Base-by-base conservation (phyloP, 2,797 vertebrate species). In the Pogonophryne albipinna region DNA sequence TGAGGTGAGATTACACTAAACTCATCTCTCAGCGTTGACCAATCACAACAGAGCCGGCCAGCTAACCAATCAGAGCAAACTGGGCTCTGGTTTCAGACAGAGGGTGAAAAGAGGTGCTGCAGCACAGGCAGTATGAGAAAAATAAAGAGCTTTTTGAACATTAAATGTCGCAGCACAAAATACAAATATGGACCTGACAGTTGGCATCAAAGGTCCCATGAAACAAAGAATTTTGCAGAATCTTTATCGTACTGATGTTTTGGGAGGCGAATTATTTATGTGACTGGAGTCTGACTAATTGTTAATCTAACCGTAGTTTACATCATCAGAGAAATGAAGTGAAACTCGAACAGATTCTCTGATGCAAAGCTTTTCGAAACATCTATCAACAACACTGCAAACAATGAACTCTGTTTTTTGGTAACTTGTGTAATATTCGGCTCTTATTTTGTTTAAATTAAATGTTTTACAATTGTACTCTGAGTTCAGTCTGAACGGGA, bases 331-430 rank as follows among this genome's bases (percentile, higher is more conserved):
- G 10, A 66, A 42, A 23, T 7, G 31, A 8, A 65, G 23, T 27
- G 23, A 4, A 4, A 27, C 3, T 4, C 23, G 23, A 27, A 51
- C 10, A 0, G 42, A 66, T 55, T 52, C 16, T 23, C 10, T 56
- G 11, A 58, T 15, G 59, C 13, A 10, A 53, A 47, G 23, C 23
- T 27, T 27, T n/a, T 27, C 17, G 34, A 6, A 27, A 27, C 7
- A 4, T 55, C 2, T 8, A 17, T 31, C 10, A 44, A 6, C 3
- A 42, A 47, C 41, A 45, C 4, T 10, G 15, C 5, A 8, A 27
- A n/a, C 63, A 56, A 13, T 57, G 16, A 63, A 34, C 23, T 76
- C 15, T 71, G 1, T 67, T 20, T 65, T 64, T 70, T 27, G 14
- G 61, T 19, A 27, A 12, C 3, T 45, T 47, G 38, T 34, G 10